These are phyloP conservation scores for Ciconia stormi DNA, from an alignment of 2,113 vertebrate species.

Conservation along the genomic window DNA sequence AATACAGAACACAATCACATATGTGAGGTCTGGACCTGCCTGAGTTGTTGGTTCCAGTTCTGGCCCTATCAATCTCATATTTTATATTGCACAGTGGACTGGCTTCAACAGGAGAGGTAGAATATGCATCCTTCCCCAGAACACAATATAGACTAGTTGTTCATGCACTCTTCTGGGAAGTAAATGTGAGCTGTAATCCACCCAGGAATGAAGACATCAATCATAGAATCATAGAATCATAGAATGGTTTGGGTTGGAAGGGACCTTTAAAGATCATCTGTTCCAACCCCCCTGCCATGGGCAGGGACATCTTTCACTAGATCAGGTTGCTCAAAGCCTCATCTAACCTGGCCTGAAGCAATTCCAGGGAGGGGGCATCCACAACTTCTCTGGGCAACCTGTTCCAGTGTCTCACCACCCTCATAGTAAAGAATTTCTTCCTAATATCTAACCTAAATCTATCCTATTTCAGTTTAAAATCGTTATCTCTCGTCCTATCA, in stretches of 20 bases:
- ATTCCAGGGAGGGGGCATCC: neutral
- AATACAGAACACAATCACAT: neutral
- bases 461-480: neutral
- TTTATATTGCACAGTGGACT: neutral
- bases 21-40: neutral
- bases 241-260: neutral
- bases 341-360: neutral
- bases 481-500: neutral
- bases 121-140: neutral
- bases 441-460: neutral
- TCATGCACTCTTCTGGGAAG: neutral
- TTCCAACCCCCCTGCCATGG: fast-evolving
- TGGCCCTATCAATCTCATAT: neutral
- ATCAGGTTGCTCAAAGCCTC: neutral
- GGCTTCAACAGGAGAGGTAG: neutral
- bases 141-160: neutral
- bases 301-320: neutral
- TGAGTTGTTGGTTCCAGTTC: neutral
- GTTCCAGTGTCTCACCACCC: neutral
- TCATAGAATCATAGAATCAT: neutral
- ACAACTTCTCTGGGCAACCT: neutral
- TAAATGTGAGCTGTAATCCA: neutral
- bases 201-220: neutral
- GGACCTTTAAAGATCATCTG: neutral
- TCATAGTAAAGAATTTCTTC: neutral